Evolutionary conservation across 1,140 invertebrate genomes (phyloP), one percentile per base, ranked within the genome.

Genomic region (Trachymyrmex septentrionalis): DNA sequence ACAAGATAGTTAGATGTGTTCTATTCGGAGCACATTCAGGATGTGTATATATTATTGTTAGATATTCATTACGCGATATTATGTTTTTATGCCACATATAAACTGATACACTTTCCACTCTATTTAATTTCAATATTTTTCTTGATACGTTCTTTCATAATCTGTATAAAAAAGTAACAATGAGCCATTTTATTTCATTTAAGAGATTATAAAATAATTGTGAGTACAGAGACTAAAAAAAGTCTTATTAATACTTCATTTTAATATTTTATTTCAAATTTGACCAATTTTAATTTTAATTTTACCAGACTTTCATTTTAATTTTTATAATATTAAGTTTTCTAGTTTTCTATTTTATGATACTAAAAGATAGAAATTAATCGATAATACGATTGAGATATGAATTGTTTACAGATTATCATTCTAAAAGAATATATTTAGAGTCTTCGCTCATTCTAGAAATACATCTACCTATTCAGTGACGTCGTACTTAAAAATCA

Each of bases 381-480:
- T 44, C 30, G 21, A n/a, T n/a, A n/a, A n/a, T n/a, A n/a, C n/a
- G n/a, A 76, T 76, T 19, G 9, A 77, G 38, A 44, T 19, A 63
- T 24, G 12, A 63, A 76, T 76, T 16, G 12, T 61, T 61, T 19
- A 5, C 2, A 59, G 4, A 0, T 5, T 27, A 48, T 77, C 34
- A 21, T 77, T 53, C 38, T 76, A 44, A 76, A 44, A 61, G 66
- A 6, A 9, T 44, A n/a, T 19, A 63, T 19, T 77, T 77, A n/a
- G 27, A 63, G 44, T 30, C 10, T n/a, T 63, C 27, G 24, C 21
- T 78, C 19, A 30, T 4, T 14, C 19, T 24, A 80, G 50, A 50
- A 80, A n/a, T 50, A 69, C n/a, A 80, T 53, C 77, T 77, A 69
- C 34, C 48, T 64, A 69, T 34, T 19, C 10, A 77, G 44, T 53